Percentiles rank a stretch among this genome's conserved stretches.
Evolutionary conservation across 2,797 vertebrate species (phyloP).

Genomic region (Channallabes apus): DNA sequence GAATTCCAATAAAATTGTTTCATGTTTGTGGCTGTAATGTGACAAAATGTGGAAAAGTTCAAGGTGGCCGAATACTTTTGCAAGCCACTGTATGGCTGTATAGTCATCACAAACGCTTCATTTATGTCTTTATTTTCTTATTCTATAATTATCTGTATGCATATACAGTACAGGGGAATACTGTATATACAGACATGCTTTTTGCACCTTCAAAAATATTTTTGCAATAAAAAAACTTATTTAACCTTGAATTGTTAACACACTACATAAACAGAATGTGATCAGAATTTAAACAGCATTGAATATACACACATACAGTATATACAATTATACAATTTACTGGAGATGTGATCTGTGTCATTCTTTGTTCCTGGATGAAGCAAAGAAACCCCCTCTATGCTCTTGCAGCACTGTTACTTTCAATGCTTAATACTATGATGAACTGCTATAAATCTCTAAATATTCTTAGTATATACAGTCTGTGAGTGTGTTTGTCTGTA

Average conservation of each 20-base stretch:
- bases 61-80: too few species aligned
- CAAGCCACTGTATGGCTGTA: not conserved
- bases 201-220: not conserved
- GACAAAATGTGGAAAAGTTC: too few species aligned
- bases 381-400: not conserved
- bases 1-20: too few species aligned
- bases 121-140: not conserved
- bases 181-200: not conserved
- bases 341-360: not conserved
- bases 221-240: not conserved
- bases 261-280: not conserved
- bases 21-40: too few species aligned
- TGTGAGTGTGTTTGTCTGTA: not conserved
- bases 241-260: not conserved
- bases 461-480: not conserved
- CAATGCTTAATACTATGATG: conserved; percentile 12
- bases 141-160: not conserved
- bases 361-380: not conserved
- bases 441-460: conserved; percentile 1
- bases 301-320: not conserved
- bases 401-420: conserved; percentile 27
- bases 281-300: too few species aligned
- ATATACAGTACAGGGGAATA: not conserved
- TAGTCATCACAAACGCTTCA: not conserved
- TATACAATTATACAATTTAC: not conserved